phyloP scores from a whole-genome alignment of 2,797 vertebrate species.

The Amblyopsis hoosieri region DNA sequence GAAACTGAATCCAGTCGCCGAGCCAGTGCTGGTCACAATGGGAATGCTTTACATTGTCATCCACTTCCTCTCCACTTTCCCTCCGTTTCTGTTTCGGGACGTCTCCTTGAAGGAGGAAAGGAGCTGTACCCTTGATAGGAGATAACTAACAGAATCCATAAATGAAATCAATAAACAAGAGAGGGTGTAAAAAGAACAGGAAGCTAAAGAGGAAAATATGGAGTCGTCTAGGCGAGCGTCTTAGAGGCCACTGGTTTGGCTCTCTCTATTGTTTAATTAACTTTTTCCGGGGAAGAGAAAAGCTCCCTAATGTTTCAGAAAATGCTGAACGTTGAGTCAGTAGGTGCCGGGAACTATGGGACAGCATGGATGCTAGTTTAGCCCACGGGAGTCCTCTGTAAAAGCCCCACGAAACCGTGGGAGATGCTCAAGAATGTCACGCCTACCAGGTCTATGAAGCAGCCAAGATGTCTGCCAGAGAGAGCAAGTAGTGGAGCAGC shows the following conservation, averaged over 20 bases:
- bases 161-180: slow-evolving; percentile 70
- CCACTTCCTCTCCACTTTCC: slow-evolving; percentile 70
- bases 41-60: slow-evolving; percentile 73
- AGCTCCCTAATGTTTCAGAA: slow-evolving; percentile 40
- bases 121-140: slow-evolving; percentile 60
- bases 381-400: slow-evolving; percentile 36
- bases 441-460: slow-evolving; percentile 46
- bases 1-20: slow-evolving; percentile 70
- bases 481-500: slow-evolving; percentile 26
- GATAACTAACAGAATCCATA: slow-evolving; percentile 73
- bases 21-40: slow-evolving; percentile 61
- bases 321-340: slow-evolving; percentile 25
- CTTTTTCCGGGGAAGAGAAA: slow-evolving; percentile 37
- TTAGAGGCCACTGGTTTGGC: slow-evolving; percentile 34
- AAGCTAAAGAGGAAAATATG: slow-evolving; percentile 57
- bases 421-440: slow-evolving; percentile 51
- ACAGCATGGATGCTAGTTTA: slow-evolving; percentile 37
- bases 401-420: slow-evolving; percentile 36
- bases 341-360: background rate
- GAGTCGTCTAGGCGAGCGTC: slow-evolving; percentile 41
- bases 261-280: slow-evolving; percentile 1
- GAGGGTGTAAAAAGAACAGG: slow-evolving; percentile 71
- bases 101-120: slow-evolving; percentile 61
- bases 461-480: slow-evolving; percentile 40
- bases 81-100: slow-evolving; percentile 63